A percentile compares a stretch with the other conserved stretches of the same genome.
Evolutionary conservation across 2,797 vertebrate species (phyloP).

Genomic region (Hypotaenidia philippensis): DNA sequence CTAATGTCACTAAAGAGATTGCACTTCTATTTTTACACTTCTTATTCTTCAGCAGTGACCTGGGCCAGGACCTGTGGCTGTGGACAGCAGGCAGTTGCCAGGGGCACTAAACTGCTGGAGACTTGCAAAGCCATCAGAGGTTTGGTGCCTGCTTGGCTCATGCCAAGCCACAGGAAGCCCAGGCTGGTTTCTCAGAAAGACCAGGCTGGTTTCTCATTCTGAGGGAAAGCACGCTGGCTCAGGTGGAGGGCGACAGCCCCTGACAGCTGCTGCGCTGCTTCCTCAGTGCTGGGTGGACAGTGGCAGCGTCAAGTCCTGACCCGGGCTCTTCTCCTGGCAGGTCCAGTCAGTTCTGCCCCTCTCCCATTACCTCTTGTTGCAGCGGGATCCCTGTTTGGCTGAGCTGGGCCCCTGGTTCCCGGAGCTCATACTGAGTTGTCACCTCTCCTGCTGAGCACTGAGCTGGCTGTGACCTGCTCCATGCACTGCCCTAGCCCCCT

Average conservation of each 20-base stretch:
- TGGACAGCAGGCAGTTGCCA: background rate
- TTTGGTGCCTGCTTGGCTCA: background rate
- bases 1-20: background rate
- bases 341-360: background rate
- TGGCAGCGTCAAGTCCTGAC: background rate
- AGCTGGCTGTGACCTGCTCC: background rate
- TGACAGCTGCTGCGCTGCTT: background rate
- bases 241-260: rapidly evolving
- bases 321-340: background rate
- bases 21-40: background rate
- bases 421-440: rapidly evolving
- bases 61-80: background rate
- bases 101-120: background rate
- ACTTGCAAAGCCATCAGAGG: background rate
- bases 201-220: background rate
- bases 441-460: rapidly evolving
- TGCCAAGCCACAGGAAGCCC: background rate
- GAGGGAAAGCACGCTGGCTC: background rate
- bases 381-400: background rate
- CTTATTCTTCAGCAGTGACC: background rate
- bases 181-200: background rate
- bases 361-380: background rate
- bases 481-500: background rate
- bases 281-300: background rate
- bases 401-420: background rate